Evolutionary conservation across 2,888 invertebrate species (phyloP), one percentile per base, ranked within the genome.

Genomic region (Cylindroiulus punctatus): DNA sequence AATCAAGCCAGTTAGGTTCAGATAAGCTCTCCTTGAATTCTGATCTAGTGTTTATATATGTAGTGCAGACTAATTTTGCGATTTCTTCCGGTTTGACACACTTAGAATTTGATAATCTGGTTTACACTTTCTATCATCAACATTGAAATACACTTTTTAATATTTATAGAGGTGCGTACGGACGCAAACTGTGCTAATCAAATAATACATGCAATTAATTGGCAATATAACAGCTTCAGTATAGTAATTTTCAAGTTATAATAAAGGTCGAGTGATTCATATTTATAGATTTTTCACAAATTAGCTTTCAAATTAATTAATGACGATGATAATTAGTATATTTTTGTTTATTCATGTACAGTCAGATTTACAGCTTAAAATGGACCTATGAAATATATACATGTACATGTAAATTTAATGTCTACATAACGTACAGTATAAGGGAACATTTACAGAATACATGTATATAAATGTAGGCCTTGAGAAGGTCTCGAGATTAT

Each of bases 21-120:
- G 76, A 76, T 76, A 30, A 76, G 76, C 26, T 1, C 30, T 76
- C 76, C 26, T 76, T 76, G 76, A 76, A 76, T 30, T 14, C 76
- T 10, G 22, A 30, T 30, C 8, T 76, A 10, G 22, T 30, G n/a
- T 57, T 76, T 76, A 14, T 12, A 30, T 14, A 76, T 10, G 44
- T 36, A 2, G 2, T 36, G 22, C n/a, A 65, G 22, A 26, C 26
- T 65, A n/a, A 26, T 26, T 65, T 10, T 22, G 65, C 0, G 5
- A 22, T 76, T 76, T 52, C 22, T 22, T 22, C 22, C 22, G 30
- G 12, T 14, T 76, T 57, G 57, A 57, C 57, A 57, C 57, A 57
- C 57, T 22, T 57, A 57, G 22, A 19, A 0, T 22, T 76, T 30
- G 30, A 76, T 76, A 76, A 30, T 26, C n/a, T 65, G 65, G 22